phyloP scores from a whole-genome alignment of 2,888 invertebrate species.

The Quadriops clusia region DNA sequence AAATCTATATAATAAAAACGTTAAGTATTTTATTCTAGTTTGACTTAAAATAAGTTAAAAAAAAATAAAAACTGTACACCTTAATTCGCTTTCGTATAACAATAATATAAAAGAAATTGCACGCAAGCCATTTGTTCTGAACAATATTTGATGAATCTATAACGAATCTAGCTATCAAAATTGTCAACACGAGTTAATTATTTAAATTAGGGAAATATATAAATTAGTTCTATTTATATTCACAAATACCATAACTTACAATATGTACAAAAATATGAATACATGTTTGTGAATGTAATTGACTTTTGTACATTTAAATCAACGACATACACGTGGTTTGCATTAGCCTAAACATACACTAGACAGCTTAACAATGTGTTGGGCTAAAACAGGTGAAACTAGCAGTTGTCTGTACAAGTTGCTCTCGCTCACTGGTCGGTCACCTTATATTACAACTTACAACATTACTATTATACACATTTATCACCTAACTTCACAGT shows the following conservation, averaged over 20 bases:
- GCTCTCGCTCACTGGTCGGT: constrained; percentile 29
- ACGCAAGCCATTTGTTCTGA: constrained; percentile 39
- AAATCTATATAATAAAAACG: constrained; percentile 29
- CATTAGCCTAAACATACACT: constrained; percentile 28
- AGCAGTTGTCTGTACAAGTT: constrained; percentile 29
- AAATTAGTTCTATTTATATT: constrained; percentile 39
- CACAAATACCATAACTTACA: constrained; percentile 40
- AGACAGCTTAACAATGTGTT: constrained; percentile 31
- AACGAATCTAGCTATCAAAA: constrained; percentile 39
- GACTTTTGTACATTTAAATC: constrained; percentile 42
- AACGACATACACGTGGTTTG: constrained; percentile 23
- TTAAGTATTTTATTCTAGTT: constrained; percentile 28
- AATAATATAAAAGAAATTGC: constrained; percentile 33
- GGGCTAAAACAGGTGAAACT: constrained; percentile 29
- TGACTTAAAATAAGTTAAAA: constrained; percentile 14
- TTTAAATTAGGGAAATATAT: constrained; percentile 38
- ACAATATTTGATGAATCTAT: constrained; percentile 37
- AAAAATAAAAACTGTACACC: constrained; percentile 30
- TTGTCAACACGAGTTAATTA: constrained; percentile 40
- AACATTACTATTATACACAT: constrained; percentile 26
- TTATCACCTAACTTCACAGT: constrained; percentile 84
- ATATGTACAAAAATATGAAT: constrained; percentile 46
- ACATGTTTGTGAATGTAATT: constrained; percentile 39
- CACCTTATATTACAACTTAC: constrained; percentile 27
- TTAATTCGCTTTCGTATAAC: constrained; percentile 33